Percentiles rank a stretch among this genome's conserved stretches.
These are phyloP conservation scores for Syngnathus rostellatus DNA, from an alignment of 2,797 vertebrate genomes.

Conservation along the genomic window DNA sequence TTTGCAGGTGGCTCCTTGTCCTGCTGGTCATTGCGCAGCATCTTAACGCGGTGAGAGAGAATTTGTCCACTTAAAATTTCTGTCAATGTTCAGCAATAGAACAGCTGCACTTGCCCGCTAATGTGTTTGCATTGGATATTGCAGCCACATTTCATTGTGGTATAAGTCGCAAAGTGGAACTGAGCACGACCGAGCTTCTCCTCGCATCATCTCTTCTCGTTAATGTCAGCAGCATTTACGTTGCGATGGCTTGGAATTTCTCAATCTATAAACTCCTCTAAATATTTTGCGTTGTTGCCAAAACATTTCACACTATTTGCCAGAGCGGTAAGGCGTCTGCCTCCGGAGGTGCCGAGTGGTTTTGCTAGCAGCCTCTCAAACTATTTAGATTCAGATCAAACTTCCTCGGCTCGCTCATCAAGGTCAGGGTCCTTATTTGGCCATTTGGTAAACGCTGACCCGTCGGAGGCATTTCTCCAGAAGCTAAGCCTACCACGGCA, in stretches of 20 bases:
- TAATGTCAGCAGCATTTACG: background rate
- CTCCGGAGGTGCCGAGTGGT: constrained; percentile 4
- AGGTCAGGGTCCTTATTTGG: constrained; percentile 6
- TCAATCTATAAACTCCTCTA: background rate
- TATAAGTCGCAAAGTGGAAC: no score
- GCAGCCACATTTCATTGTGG: background rate
- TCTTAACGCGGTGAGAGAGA: constrained; percentile 57
- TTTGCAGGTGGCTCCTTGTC: constrained; percentile 49
- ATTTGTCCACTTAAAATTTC: background rate
- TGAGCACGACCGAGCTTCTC: no score
- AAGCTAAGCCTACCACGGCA: background rate
- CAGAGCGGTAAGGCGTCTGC: background rate
- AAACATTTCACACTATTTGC: constrained; percentile 1
- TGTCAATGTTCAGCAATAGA: background rate
- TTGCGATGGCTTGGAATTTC: background rate
- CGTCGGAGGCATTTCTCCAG: background rate
- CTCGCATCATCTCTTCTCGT: background rate
- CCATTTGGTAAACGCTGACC: background rate
- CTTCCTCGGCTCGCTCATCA: background rate
- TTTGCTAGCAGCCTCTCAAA: constrained; percentile 3
- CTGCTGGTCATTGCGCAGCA: constrained; percentile 29
- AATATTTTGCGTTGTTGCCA: background rate
- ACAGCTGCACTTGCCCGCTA: background rate
- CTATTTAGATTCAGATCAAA: background rate
- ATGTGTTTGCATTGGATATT: background rate